Evolutionary conservation across 2,888 invertebrate species (phyloP), one percentile per base, ranked within the genome.

Genomic region (Pimpla rufipes): DNA sequence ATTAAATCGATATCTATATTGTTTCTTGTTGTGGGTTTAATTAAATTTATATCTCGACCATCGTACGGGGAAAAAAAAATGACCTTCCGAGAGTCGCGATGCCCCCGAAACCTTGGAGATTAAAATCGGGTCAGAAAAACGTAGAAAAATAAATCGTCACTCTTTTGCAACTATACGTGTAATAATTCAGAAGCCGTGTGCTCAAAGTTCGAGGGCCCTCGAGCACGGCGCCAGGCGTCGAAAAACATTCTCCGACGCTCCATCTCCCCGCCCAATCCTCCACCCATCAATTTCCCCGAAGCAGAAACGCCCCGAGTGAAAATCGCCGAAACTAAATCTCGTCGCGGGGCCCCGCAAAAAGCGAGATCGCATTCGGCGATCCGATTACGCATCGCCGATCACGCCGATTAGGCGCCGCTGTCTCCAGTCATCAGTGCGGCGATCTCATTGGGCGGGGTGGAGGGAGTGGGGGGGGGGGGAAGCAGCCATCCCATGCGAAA

Each of bases 41-140:
- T 47, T 47, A 47, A n/a, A n/a, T n/a, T 2, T 6, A n/a, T 16
- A n/a, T 47, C 4, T 47, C 13, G n/a, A 2, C 3, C n/a, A 16
- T 47, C 13, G 6, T 47, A 16, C 5, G 5, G 16, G 47, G 16
- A 16, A n/a, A 8, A 16, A 16, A 50, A 50, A 18, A 16, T 18
- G 50, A 50, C 50, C 50, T 47, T 47, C n/a, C 45, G n/a, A 47
- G 13, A 47, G 45, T 47, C 45, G 45, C 11, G 13, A 47, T n/a
- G 2, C 1, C 5, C n/a, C 5, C n/a, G 29, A 29, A 29, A 29
- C 29, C 29, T 29, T 29, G 29, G 5, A 29, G 29, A 29, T 29
- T n/a, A n/a, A n/a, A 29, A 29, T 29, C 29, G 5, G 29, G 5
- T 29, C 29, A 29, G 2, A 5, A 29, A 29, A 29, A 29, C 5